phyloP scores from a whole-genome alignment of 2,113 vertebrate species.

The Colaptes auratus region DNA sequence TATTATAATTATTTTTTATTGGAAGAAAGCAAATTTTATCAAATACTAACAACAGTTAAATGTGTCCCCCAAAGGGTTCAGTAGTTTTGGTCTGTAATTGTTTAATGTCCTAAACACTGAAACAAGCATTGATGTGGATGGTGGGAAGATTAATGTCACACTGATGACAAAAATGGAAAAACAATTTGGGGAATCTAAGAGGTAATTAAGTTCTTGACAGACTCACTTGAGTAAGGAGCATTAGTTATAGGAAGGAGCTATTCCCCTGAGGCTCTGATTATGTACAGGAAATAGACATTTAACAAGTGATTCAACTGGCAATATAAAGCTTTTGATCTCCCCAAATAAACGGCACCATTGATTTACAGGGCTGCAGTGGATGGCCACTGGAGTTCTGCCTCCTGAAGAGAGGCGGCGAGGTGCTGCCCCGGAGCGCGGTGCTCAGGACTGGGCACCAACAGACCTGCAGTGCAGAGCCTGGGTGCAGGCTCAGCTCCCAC shows the following conservation, averaged over 20 bases:
- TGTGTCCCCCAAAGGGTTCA: background rate
- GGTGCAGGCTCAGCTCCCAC: background rate
- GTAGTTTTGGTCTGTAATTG: background rate
- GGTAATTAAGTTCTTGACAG: slow-evolving; percentile 59
- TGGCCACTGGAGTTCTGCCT: background rate
- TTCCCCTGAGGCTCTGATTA: background rate
- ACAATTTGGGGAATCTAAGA: slow-evolving; percentile 46
- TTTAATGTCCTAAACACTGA: slow-evolving; percentile 3
- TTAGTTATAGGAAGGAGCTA: slow-evolving; percentile 3
- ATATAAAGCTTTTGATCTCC: background rate
- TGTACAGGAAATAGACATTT: slow-evolving; percentile 33
- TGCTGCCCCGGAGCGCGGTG: background rate
- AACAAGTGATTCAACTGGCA: slow-evolving; percentile 15
- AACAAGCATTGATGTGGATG: background rate
- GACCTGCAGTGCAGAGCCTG: background rate
- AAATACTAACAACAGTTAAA: background rate
- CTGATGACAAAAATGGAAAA: slow-evolving; percentile 35
- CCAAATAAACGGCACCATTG: background rate
- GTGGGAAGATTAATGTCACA: slow-evolving; percentile 23
- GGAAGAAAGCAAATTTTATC: background rate
- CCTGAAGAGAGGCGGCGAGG: background rate
- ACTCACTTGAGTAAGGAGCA: slow-evolving; percentile 26
- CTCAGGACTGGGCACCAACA: background rate
- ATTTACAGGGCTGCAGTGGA: background rate
- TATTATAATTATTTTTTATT: background rate